phyloP scores from a whole-genome alignment of 1,140 invertebrate species.

The Zaprionus camerounensis region DNA sequence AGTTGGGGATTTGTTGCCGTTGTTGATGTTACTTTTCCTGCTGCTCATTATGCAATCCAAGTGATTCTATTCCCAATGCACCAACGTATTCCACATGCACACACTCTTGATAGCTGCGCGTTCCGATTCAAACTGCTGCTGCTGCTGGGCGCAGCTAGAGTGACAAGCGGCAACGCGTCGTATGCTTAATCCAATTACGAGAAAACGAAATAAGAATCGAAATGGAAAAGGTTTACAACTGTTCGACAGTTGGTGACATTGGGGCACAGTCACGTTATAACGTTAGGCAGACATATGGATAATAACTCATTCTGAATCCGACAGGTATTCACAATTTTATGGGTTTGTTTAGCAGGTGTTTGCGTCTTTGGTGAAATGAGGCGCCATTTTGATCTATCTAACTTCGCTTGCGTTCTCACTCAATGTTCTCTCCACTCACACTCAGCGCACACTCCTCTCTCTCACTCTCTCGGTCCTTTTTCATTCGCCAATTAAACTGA shows the following conservation, averaged over 20 bases:
- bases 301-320: background rate
- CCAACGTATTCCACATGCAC: background rate
- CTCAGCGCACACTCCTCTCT: background rate
- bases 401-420: background rate
- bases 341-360: background rate
- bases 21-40: conserved; percentile 24
- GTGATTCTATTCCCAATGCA: background rate
- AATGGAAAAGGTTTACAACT: conserved; percentile 26
- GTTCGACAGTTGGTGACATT: conserved; percentile 23
- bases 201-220: conserved; percentile 14
- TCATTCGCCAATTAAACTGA: too few relatives aligned
- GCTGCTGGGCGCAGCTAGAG: background rate
- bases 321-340: background rate
- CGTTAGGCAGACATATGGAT: background rate
- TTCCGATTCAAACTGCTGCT: conserved; percentile 27
- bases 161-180: conserved; percentile 17
- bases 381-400: background rate
- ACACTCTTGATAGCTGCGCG: conserved; percentile 30
- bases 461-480: too few relatives aligned
- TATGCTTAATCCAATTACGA: conserved; percentile 54
- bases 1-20: conserved; percentile 19
- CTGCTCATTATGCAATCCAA: conserved; percentile 13
- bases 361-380: background rate
- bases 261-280: background rate
- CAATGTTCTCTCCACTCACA: background rate